Evolutionary conservation across 2,113 vertebrate species (phyloP), one percentile per base, ranked within the genome.

Genomic region (Phalacrocorax carbo): DNA sequence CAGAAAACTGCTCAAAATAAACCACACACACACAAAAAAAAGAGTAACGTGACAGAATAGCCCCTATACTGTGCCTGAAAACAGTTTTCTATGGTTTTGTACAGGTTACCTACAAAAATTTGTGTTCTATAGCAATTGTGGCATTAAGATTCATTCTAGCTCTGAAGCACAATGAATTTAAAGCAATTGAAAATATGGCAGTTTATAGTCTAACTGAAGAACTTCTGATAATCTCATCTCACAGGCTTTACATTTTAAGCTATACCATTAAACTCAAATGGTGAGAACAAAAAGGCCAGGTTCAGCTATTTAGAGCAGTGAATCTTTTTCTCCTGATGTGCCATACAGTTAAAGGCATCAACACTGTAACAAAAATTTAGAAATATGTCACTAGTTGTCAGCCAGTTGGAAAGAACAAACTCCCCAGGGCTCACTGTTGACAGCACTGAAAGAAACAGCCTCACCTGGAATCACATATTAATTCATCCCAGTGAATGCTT

Each of bases 401-500:
- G 57, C 64, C 25, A 2, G 16, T 30, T 72, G 69, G 84, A 90
- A 93, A 68, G 85, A 93, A 87, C 83, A 86, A 93, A 44, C 32
- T 89, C 91, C 76, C 85, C 52, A 40, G 94, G 87, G 81, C 75
- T 81, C 27, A 2, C 68, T 78, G 72, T 44, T 96, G 85, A 79
- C 76, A 95, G 83, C 14, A 11, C 73, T 27, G 91, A 71, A 91
- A 89, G 81, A 54, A 90, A 55, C 61, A 89, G 57, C 72, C 87
- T 87, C 95, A 88, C 88, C 91, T 97, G 89, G 82, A 66, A 91
- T 66, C 90, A 71, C 55, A 34, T 57, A 80, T 91, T 95, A 96
- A 93, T 93, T 93, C 69, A 96, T 70, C 54, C 69, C 2, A 1
- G 54, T 7, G 58, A 75, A 55, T 0, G 16, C 65, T 82, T 89